A percentile compares a stretch with the other conserved stretches of the same genome.
These are phyloP conservation scores for Agrilus cyanescens DNA, from an alignment of 2,888 invertebrate species.

Conservation along the genomic window DNA sequence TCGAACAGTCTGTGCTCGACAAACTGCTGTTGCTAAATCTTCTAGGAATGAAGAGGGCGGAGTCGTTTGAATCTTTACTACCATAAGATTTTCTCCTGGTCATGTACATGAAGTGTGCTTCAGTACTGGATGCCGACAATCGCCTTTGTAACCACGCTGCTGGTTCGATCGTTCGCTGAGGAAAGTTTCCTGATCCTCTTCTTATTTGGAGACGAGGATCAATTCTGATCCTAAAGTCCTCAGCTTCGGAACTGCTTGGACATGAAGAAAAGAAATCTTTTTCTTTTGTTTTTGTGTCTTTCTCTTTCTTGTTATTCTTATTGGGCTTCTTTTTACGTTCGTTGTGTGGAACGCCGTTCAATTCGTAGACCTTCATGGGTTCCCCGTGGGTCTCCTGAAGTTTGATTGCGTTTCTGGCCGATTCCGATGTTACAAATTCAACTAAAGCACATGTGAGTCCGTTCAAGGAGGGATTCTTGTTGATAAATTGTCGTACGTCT, in stretches of 20 bases:
- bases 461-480: constrained; percentile 80
- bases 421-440: constrained; percentile 80
- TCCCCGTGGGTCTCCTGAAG: constrained; percentile 48
- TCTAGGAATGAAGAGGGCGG: constrained; percentile 48
- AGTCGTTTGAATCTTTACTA: constrained; percentile 50
- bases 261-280: constrained; percentile 37
- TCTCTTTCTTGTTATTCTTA: constrained; percentile 45
- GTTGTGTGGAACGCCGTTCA: constrained; percentile 55
- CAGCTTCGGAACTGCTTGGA: constrained; percentile 42
- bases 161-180: constrained; percentile 43
- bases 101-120: constrained; percentile 47
- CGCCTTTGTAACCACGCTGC: constrained; percentile 53
- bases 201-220: constrained; percentile 33
- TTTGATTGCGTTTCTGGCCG: constrained; percentile 70
- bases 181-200: constrained; percentile 36
- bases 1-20: constrained; percentile 38
- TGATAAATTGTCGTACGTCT: constrained; percentile 81
- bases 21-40: constrained; percentile 49
- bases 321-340: constrained; percentile 63
- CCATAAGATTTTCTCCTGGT: constrained; percentile 46
- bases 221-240: constrained; percentile 32
- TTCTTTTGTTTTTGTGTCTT: constrained; percentile 24
- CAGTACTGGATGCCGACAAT: constrained; percentile 50
- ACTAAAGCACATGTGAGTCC: constrained; percentile 80
- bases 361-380: constrained; percentile 60